Conservation (phyloP, 2,797 vertebrate genomes). For the Aulostomus chinensis region DNA sequence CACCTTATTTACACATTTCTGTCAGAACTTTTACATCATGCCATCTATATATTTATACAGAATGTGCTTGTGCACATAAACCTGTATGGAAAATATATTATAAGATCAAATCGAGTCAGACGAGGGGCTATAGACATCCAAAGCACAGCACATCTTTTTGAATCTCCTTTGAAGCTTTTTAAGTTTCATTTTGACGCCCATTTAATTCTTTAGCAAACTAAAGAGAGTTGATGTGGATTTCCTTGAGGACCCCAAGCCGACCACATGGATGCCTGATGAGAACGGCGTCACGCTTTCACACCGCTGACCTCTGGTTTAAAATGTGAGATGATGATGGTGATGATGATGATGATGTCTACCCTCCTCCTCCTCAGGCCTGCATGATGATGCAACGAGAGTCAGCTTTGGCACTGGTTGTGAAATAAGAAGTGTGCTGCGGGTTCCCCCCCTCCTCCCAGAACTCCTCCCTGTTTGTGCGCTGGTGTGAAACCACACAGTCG, state of each 20-base stretch:
- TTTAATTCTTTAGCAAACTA: constrained; percentile 42
- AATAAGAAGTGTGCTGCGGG: constrained; percentile 54
- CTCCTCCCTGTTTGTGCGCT: constrained; percentile 30
- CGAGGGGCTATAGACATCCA: constrained; percentile 84
- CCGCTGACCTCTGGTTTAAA: no score
- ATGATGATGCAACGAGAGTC: constrained; percentile 44
- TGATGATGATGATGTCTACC: constrained; percentile 7
- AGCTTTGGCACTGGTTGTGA: constrained; percentile 71
- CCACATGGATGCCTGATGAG: constrained; percentile 48
- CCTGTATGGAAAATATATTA: constrained; percentile 85
- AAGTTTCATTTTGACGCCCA: constrained; percentile 48
- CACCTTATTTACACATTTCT: constrained; percentile 85
- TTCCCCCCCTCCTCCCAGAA: constrained; percentile 24
- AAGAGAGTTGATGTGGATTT: constrained; percentile 44
- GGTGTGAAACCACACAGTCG: constrained; percentile 6
- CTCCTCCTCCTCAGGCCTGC: background rate
- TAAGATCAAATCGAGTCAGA: constrained; percentile 82
- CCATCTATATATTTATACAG: constrained; percentile 86
- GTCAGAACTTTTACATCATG: constrained; percentile 86
- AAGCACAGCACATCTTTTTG: constrained; percentile 78
- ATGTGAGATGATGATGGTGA: background rate
- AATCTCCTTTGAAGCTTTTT: constrained; percentile 53
- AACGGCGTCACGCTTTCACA: constrained; percentile 71
- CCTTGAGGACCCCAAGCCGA: constrained; percentile 35
- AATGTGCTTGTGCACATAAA: constrained; percentile 79